Evolutionary conservation across 2,113 vertebrate genomes (phyloP), one percentile per base, ranked within the genome.

Genomic region (Apistogramma diplotaenia): DNA sequence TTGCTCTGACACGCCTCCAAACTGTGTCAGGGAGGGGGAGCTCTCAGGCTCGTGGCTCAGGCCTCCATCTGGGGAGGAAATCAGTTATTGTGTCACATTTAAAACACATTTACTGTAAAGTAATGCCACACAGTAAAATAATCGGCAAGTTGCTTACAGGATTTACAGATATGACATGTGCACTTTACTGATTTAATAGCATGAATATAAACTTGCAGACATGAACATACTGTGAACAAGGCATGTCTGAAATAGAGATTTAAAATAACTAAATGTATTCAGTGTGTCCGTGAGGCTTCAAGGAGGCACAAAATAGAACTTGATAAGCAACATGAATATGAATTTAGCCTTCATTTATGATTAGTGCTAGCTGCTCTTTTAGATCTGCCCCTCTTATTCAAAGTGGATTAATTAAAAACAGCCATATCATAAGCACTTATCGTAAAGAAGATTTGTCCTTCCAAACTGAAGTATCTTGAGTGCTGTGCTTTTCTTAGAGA

Each of bases 41-140:
- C 70, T 81, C 55, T 81, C 78, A 2, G 81, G 85, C n/a, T 79
- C 93, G 78, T 95, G 94, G 84, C 93, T 93, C 72, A 96, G 92
- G 92, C 91, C 96, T 91, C 92, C 96, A 93, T 95, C 97, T 97
- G 92, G 93, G 87, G 58, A 94, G 70, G 9, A 70, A 43, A 57
- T 3, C 23, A 55, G 12, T 51, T 87, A 67, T 8, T 55, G 2
- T 60, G 27, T 29, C 33, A 27, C 62, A 43, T 12, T 29, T 2
- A 8, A 10, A 67, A n/a, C 0, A n/a, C 3, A n/a, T 10, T n/a
- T 9, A 19, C 1, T 37, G 5, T n/a, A 51, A 55, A 55, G 29
- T 3, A 43, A 18, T n/a, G 25, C 0, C 59, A 13, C 5, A 65
- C 61, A 65, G 61, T 18, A 56, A 58, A 58, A 51, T 16, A 18